A percentile compares a stretch with the other conserved stretches of the same genome.
phyloP scores from a whole-genome alignment of 2,797 vertebrate genomes.

The Anableps anableps region DNA sequence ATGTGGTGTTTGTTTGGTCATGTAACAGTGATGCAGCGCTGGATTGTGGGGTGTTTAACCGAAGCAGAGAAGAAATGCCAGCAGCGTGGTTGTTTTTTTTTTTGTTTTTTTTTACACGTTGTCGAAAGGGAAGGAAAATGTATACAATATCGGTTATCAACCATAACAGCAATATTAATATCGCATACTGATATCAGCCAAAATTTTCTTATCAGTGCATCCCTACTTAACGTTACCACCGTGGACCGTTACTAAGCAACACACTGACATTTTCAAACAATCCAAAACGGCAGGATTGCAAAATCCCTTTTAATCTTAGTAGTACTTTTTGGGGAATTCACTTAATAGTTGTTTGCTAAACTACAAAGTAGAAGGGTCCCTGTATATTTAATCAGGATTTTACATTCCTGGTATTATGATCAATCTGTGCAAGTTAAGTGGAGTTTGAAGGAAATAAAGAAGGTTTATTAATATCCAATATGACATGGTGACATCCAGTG shows the following conservation, averaged over 20 bases:
- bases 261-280: too few relatives aligned
- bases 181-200: not conserved
- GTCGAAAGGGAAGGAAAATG: not conserved
- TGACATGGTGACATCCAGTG: slow-evolving; percentile 2
- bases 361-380: not conserved
- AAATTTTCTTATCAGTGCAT: not conserved
- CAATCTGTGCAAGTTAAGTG: too few relatives aligned
- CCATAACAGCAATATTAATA: not conserved
- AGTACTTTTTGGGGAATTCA: not conserved
- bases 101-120: too few relatives aligned
- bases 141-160: too few relatives aligned
- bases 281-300: too few relatives aligned
- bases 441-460: not conserved
- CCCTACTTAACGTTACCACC: not conserved
- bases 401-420: too few relatives aligned
- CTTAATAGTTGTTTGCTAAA: not conserved
- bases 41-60: not conserved
- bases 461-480: not conserved
- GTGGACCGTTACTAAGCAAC: not conserved
- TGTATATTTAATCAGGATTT: too few relatives aligned
- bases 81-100: too few relatives aligned
- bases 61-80: not conserved
- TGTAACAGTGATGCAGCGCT: not conserved
- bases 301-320: too few relatives aligned
- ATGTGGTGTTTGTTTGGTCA: too few relatives aligned